phyloP scores from a whole-genome alignment of 2,113 vertebrate species.

The Anoplopoma fimbria region DNA sequence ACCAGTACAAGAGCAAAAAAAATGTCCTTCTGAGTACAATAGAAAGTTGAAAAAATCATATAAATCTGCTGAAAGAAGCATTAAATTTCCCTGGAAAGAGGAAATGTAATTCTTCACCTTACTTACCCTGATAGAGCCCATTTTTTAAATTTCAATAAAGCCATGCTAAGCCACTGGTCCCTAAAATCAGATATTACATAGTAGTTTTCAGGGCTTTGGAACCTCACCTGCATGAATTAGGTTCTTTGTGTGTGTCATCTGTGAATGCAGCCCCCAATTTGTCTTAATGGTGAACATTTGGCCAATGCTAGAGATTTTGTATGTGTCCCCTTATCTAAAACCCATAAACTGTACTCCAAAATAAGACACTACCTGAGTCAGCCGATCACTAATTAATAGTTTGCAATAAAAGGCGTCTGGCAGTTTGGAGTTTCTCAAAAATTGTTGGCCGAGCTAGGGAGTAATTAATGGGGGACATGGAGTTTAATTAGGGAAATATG shows the following conservation, averaged over 20 bases:
- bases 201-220: conserved; percentile 8
- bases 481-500: conserved; percentile 82
- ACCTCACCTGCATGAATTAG: conserved; percentile 10
- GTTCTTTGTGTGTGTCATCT: not conserved
- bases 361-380: conserved; percentile 75
- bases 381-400: conserved; percentile 83
- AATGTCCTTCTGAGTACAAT: not conserved
- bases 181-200: conserved; percentile 12
- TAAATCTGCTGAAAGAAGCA: not conserved
- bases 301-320: conserved; percentile 46
- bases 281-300: conserved; percentile 53
- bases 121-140: not conserved
- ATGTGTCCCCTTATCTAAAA: conserved; percentile 66
- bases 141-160: conserved; percentile 20
- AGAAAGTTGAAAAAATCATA: not conserved
- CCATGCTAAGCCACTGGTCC: not conserved
- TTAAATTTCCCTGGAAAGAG: not conserved
- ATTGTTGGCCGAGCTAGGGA: conserved; percentile 75
- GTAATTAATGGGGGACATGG: conserved; percentile 80
- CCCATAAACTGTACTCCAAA: conserved; percentile 75
- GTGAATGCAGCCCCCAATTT: conserved; percentile 24
- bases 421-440: conserved; percentile 76
- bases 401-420: conserved; percentile 77
- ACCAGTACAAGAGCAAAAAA: not conserved
- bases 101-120: not conserved